Evolutionary conservation across 2,888 invertebrate genomes (phyloP).

Genomic region (Lypha dubia): DNA sequence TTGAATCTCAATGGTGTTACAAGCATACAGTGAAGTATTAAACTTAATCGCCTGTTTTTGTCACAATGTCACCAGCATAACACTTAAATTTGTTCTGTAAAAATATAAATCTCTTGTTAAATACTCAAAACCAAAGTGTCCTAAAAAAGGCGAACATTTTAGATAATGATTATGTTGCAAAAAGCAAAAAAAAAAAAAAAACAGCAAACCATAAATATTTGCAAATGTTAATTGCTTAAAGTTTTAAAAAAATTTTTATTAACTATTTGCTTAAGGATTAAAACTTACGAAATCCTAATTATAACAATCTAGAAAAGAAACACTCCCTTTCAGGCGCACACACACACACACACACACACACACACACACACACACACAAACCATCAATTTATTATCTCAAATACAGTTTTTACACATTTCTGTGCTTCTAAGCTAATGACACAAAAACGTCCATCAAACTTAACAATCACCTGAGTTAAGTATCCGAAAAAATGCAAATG

Average conservation of each 20-base stretch:
- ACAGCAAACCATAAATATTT: conserved; percentile 1
- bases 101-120: no score
- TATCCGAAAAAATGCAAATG: conserved; percentile 16
- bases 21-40: no score
- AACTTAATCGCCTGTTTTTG: no score
- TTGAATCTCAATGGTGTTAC: no score
- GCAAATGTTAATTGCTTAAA: neutral
- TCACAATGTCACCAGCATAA: no score
- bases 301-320: neutral
- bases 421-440: conserved; percentile 9
- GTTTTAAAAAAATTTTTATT: conserved; percentile 16
- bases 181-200: no score
- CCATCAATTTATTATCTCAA: neutral
- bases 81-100: no score
- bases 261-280: conserved; percentile 7
- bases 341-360: neutral
- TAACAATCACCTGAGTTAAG: conserved; percentile 42
- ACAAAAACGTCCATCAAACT: conserved; percentile 43
- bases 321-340: neutral
- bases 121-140: no score
- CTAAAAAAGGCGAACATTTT: no score
- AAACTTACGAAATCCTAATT: conserved; percentile 57
- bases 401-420: conserved; percentile 11
- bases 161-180: neutral
- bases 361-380: neutral